Evolutionary conservation across 2,888 invertebrate species (phyloP), one percentile per base, ranked within the genome.

Genomic region (Entomobrya proxima): DNA sequence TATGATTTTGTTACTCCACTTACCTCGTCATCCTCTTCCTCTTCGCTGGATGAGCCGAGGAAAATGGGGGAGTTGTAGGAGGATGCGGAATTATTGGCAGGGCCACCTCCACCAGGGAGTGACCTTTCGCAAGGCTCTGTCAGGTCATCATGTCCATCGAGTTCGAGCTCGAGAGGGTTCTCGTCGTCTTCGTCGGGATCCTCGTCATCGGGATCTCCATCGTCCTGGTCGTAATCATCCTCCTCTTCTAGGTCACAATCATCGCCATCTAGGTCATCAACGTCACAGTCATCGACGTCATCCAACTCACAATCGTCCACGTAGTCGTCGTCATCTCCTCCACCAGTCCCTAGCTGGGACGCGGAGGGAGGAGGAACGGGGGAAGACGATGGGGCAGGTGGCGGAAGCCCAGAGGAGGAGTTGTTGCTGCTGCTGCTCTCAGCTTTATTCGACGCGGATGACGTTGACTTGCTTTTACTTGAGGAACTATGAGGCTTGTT

Each of bases 191-290:
- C 84, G 18, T 84, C 83, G 4, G 78, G 64, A 24, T 83, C 83
- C 24, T 83, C 76, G 9, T 83, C 78, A 52, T 83, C 87, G 69
- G 76, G 76, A 69, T 86, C 81, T 18, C 86, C 86, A 21, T 88
- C 88, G 50, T 88, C 89, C 55, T 80, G 85, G 52, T 87, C 88
- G 64, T 86, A 84, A 40, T 90, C 89, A 44, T 87, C 86, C 55
- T 89, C 89, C 64, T 87, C 89, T 47, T 89, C 88, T 55, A 87
- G 85, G 52, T 89, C 89, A 44, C 88, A 89, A 52, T 89, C 89
- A 44, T 89, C 89, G 4, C 82, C 86, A 9, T 88, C 88, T 11
- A 86, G 82, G 47, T 86, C 87, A 69, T 88, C 88, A 13, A 82
- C 80, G 44, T 85, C 86, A 50, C 86, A 86, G 40, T 82, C 81